phyloP scores from a whole-genome alignment of 2,113 vertebrate genomes.

The Coturnix japonica region DNA sequence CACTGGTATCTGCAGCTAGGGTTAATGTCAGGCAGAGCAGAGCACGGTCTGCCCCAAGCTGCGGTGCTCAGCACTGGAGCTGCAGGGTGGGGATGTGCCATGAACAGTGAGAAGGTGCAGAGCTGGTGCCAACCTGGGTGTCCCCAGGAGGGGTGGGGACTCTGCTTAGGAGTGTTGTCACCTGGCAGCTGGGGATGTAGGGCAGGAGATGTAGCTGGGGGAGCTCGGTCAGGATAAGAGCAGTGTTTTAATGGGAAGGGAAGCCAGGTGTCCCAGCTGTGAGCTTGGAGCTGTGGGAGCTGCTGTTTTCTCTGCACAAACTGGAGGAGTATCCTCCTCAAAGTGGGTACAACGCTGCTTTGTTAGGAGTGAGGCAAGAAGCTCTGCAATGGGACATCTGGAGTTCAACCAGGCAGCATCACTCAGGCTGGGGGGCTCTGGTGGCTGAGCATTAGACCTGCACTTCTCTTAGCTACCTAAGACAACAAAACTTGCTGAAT shows the following conservation, averaged over 20 bases:
- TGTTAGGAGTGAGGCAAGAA: not conserved
- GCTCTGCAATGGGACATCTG: not conserved
- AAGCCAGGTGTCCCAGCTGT: accelerated
- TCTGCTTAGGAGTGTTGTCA: not conserved
- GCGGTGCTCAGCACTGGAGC: not conserved
- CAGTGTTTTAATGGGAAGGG: not conserved
- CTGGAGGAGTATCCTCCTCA: accelerated
- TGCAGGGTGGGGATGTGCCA: not conserved
- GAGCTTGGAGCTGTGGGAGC: not conserved
- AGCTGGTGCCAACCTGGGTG: not conserved
- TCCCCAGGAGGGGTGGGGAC: not conserved
- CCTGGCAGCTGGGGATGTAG: accelerated
- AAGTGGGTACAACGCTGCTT: not conserved
- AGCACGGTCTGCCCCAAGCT: conserved; percentile 31
- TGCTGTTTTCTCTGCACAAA: accelerated
- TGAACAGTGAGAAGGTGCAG: not conserved
- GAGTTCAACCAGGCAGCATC: not conserved
- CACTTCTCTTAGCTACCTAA: not conserved
- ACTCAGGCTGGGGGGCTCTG: not conserved
- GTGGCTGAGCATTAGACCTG: not conserved
- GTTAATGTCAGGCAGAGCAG: not conserved
- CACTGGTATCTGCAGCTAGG: not conserved
- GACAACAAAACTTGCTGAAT: accelerated
- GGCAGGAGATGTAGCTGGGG: accelerated
- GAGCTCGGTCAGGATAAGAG: not conserved